These are phyloP conservation scores for Molanna angustata DNA, from an alignment of 2,888 invertebrate genomes.

Conservation along the genomic window DNA sequence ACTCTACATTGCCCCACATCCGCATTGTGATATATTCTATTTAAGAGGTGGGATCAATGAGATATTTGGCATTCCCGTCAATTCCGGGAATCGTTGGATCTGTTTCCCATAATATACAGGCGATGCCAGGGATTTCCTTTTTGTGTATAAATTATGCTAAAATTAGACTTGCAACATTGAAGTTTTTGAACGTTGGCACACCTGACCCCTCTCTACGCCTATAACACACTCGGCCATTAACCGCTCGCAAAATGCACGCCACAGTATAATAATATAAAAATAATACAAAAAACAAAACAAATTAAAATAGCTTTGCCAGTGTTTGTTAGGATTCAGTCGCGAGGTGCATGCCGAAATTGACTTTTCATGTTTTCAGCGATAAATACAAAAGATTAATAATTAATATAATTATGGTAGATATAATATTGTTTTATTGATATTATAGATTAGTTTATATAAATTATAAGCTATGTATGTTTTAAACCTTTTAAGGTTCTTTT, in stretches of 20 bases:
- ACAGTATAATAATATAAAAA: too few species aligned
- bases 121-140: not conserved
- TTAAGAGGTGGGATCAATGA: too few species aligned
- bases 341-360: not conserved
- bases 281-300: conserved; percentile 5
- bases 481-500: too few species aligned
- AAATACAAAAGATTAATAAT: too few species aligned
- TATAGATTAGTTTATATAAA: too few species aligned
- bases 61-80: not conserved
- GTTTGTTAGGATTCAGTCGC: not conserved
- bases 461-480: too few species aligned
- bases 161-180: not conserved
- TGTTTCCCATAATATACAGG: not conserved
- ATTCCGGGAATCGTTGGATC: not conserved
- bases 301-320: not conserved
- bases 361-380: too few species aligned
- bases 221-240: conserved; percentile 12
- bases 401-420: too few species aligned
- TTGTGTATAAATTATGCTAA: not conserved
- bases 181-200: not conserved
- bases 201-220: conserved; percentile 7
- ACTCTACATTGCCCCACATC: too few species aligned
- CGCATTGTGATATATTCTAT: too few species aligned
- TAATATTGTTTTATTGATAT: too few species aligned
- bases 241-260: conserved; percentile 3